Base-by-base conservation (phyloP, 2,888 invertebrate species). In the Yponomeuta malinellus region DNA sequence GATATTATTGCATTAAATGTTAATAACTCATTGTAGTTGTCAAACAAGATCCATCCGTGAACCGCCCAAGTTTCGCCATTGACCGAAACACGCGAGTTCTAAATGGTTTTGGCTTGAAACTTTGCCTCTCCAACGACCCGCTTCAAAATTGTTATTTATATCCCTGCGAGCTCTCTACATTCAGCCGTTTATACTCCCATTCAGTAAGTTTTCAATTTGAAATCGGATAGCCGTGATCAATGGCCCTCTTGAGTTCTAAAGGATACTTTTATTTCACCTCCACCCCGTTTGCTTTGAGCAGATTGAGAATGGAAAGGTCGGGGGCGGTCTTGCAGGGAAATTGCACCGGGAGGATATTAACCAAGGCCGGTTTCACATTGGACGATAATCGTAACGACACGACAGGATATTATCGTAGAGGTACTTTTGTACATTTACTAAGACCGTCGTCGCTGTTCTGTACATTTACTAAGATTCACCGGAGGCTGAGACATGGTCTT, bases 71-170 rank as follows among this genome's bases (percentile, higher is more conserved):
- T 52, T 52, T 12, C 52, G 52, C 52, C 15, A 52, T 52, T 52
- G 52, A 52, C 52, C 52, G 52, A 52, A 52, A 52, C 52, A 52
- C 15, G 52, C 52, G 52, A 52, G 52, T 10, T 52, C 52, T 52
- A 52, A 52, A 12, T 52, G 5, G 52, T 52, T 52, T 52, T 12
- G 52, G 52, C 52, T 52, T 52, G 52, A 52, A 52, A 52, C 52
- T 52, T 52, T 6, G 52, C 15, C 52, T 52, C 52, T 52, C 52
- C 10, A 52, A 52, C 52, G 52, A 15, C 52, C 52, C 15, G 52
- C 52, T 52, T 52, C 52, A 52, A 52, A 52, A 52, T 52, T 52
- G 52, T 52, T 52, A 52, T 52, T 52, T 52, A 52, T 52, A 52
- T 52, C 52, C 52, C 6, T 12, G 52, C 52, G 52, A 52, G 52